Conservation (phyloP, 2,113 vertebrate species). For the Spea multiplicata region DNA sequence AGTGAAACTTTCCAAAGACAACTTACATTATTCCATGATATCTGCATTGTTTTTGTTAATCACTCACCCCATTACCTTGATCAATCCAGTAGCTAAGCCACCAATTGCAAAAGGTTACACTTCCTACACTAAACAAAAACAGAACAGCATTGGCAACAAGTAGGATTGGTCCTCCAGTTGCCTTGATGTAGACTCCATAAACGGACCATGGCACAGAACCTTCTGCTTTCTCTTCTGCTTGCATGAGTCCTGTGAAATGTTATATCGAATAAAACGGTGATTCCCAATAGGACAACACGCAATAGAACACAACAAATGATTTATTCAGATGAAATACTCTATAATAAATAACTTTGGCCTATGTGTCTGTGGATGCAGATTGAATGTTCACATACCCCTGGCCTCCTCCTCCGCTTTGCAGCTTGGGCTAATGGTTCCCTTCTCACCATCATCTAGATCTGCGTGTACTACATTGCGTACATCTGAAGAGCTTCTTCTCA, state of each 20-base stretch:
- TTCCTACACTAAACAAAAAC: slow-evolving; percentile 67
- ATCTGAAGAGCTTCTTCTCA: not conserved
- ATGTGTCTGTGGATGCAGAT: not conserved
- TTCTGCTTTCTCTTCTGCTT: slow-evolving; percentile 69
- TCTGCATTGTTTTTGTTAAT: not conserved
- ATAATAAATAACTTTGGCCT: not conserved
- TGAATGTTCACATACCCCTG: slow-evolving; percentile 22
- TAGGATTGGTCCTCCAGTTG: slow-evolving; percentile 67
- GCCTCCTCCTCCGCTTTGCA: not conserved
- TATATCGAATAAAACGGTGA: not conserved
- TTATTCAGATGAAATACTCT: not conserved
- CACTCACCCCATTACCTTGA: slow-evolving; percentile 68
- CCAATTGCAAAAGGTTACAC: slow-evolving; percentile 74
- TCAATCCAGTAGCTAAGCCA: slow-evolving; percentile 77
- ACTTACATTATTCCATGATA: not conserved
- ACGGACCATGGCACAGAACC: slow-evolving; percentile 68
- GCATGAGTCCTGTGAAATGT: slow-evolving; percentile 60
- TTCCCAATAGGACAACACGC: not conserved
- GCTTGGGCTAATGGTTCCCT: not conserved
- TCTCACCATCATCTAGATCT: slow-evolving; percentile 12
- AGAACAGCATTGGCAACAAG: slow-evolving; percentile 67
- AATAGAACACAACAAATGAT: not conserved
- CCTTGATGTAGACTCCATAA: slow-evolving; percentile 71
- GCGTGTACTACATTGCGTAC: not conserved
- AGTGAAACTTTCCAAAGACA: too few species aligned